These are phyloP conservation scores for Hippopotamyrus pictus DNA, from an alignment of 2,797 vertebrate species.

Conservation along the genomic window DNA sequence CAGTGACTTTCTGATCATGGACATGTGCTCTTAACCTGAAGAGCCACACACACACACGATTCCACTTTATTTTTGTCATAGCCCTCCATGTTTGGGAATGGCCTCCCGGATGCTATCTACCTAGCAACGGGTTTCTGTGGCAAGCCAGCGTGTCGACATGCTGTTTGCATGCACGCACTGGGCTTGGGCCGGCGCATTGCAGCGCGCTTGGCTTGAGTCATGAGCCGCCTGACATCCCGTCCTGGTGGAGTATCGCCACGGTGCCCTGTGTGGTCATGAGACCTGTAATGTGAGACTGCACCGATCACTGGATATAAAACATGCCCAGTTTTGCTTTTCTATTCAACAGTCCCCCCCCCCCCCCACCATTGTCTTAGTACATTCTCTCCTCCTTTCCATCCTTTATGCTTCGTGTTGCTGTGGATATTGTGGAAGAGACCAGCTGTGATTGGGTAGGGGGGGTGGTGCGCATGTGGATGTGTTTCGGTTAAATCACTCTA, in stretches of 20 bases:
- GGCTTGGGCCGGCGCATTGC: background rate
- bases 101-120: background rate
- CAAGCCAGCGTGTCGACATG: background rate
- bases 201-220: background rate
- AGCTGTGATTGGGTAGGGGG: conserved; percentile 59
- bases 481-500: background rate
- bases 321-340: background rate
- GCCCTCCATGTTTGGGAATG: background rate
- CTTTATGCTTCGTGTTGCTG: conserved; percentile 42
- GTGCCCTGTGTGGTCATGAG: background rate
- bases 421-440: conserved; percentile 56
- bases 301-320: background rate
- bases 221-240: background rate
- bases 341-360: background rate
- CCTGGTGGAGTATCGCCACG: background rate
- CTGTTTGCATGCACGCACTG: background rate
- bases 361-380: background rate
- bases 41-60: background rate
- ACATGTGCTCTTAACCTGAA: background rate
- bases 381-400: conserved; percentile 37
- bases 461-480: conserved; percentile 37
- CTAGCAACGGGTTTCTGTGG: background rate
- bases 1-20: background rate
- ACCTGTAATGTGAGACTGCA: background rate
- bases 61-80: background rate